Base-by-base conservation (phyloP, 2,888 invertebrate genomes). In the Drosophila differens region DNA sequence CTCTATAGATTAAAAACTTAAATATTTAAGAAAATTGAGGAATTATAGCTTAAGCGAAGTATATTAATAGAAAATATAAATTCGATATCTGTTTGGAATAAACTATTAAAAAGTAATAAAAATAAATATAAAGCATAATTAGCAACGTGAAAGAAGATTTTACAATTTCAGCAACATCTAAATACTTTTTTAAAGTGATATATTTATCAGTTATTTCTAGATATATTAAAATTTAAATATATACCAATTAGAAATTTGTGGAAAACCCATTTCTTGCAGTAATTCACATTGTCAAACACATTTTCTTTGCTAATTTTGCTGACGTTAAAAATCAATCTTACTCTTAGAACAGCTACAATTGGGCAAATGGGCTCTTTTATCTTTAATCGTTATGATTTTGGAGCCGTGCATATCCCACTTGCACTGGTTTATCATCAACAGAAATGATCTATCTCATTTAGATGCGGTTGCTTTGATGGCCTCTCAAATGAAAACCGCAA, bases 401-500 rank as follows among this genome's bases (percentile, higher is more conserved):
- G 22, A 22, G 14, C 7, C 47, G 0, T 16, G 44, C 41, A 10
- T 41, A n/a, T n/a, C 41, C 10, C 41, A 41, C 44, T 44, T 44
- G n/a, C 7, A 7, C 7, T 22, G 7, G 7, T 16, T 14, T 22
- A 47, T 16, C 16, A 16, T 35, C 33, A 35, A 16, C 22, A 3
- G 47, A 47, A 14, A 44, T 14, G 7, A n/a, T 52, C 5, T n/a
- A 2, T 19, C 30, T 32, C 28, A 25, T 66, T 59, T 12, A 35
- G n/a, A 49, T 51, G 30, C 53, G 58, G 49, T 16, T 37, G 22
- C 71, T 66, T 79, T 60, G 65, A 71, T 39, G 54, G 14, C n/a
- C 4, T 28, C 39, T 57, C 37, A 49, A 59, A 37, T 59, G 53
- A 22, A 55, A 66, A 51, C 65, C 68, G 47, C 74, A 82, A 75